Evolutionary conservation across 1,140 invertebrate species (phyloP).

Genomic region (Apocrypta bakeri): DNA sequence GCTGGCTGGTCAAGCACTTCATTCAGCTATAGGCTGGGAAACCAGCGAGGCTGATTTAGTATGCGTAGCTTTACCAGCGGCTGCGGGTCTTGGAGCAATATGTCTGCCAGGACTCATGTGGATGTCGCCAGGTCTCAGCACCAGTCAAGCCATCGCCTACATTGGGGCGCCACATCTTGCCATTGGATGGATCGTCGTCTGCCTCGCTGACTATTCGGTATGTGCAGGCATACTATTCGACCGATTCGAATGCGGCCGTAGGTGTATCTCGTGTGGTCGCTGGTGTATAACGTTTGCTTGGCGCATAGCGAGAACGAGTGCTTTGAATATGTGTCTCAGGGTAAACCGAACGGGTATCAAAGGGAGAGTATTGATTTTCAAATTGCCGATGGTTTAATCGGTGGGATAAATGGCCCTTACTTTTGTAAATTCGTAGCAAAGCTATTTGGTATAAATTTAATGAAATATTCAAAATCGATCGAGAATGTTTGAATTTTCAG

Average conservation of each 20-base stretch:
- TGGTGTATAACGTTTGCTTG: not conserved
- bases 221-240: not conserved
- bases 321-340: too few species aligned
- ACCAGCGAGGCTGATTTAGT: conserved; percentile 55
- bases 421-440: too few species aligned
- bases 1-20: conserved; percentile 51
- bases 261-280: not conserved
- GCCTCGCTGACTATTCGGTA: conserved; percentile 58
- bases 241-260: not conserved
- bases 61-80: conserved; percentile 54
- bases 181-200: conserved; percentile 59
- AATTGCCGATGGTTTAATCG: not conserved
- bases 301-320: not conserved
- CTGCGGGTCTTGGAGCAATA: conserved; percentile 55
- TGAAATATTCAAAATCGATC: too few species aligned
- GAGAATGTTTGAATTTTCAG: not conserved
- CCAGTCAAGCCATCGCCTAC: conserved; percentile 33
- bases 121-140: conserved; percentile 16
- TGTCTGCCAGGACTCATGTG: conserved; percentile 24
- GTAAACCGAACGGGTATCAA: too few species aligned
- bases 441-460: too few species aligned
- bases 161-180: conserved; percentile 51
- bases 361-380: not conserved
- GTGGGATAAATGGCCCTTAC: too few species aligned
- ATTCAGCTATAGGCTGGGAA: conserved; percentile 54